Evolutionary conservation across 2,888 invertebrate species (phyloP).

Genomic region (Resseliella maxima): DNA sequence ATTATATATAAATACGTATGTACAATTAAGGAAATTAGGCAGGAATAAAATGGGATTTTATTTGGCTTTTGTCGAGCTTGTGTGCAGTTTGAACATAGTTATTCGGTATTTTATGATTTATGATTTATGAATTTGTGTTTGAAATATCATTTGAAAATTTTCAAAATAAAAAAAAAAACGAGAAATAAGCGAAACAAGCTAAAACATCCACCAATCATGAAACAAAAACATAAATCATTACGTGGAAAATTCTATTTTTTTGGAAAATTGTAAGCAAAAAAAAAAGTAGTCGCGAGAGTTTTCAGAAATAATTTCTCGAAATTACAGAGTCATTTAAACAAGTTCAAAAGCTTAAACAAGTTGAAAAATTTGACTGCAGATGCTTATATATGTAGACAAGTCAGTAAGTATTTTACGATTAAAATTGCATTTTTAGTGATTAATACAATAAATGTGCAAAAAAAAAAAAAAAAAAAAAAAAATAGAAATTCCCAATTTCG

Average conservation of each 20-base stretch:
- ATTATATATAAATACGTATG: conserved; percentile 6
- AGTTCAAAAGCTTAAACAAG: too few relatives aligned
- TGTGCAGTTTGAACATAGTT: not conserved
- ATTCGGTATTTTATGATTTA: not conserved
- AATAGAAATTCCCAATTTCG: too few relatives aligned
- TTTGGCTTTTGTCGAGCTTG: not conserved
- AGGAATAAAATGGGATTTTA: not conserved
- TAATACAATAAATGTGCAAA: too few relatives aligned
- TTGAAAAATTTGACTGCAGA: too few relatives aligned
- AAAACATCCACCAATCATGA: not conserved
- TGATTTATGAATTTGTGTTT: not conserved
- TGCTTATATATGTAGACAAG: too few relatives aligned
- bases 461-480: too few relatives aligned
- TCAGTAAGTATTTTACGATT: too few relatives aligned
- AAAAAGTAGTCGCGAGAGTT: too few relatives aligned
- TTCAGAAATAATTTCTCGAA: too few relatives aligned
- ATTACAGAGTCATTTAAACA: too few relatives aligned
- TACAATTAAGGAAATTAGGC: not conserved
- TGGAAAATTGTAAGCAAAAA: too few relatives aligned
- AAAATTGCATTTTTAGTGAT: too few relatives aligned
- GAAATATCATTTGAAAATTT: not conserved
- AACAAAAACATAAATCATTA: not conserved
- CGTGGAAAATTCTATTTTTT: not conserved
- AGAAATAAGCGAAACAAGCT: not conserved
- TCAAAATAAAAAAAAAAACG: not conserved